A percentile compares a stretch with the other conserved stretches of the same genome.
phyloP scores from a whole-genome alignment of 2,113 vertebrate genomes.

The Paraplagusia blochii region DNA sequence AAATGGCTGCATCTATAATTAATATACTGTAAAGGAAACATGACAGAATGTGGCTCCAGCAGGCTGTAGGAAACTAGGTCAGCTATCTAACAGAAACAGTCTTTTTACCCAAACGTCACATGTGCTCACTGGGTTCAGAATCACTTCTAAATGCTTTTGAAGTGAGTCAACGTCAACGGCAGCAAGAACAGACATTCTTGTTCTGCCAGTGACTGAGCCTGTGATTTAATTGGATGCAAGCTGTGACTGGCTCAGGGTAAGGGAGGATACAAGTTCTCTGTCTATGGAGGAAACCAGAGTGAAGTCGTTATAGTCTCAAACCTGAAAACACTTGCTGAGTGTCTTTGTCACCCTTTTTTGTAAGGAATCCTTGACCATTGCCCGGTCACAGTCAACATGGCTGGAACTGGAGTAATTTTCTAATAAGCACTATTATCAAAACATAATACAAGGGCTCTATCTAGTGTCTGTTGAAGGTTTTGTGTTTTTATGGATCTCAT shows the following conservation, averaged over 20 bases:
- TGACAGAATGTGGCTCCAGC: slow-evolving; percentile 19
- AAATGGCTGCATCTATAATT: slow-evolving; percentile 18
- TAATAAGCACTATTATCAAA: no score
- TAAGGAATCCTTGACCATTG: no score
- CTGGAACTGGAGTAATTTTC: no score
- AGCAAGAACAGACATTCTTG: slow-evolving; percentile 38
- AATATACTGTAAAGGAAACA: slow-evolving; percentile 46
- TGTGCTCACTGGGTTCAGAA: slow-evolving; percentile 11
- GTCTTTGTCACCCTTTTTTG: no score
- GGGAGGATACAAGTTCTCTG: slow-evolving; percentile 1
- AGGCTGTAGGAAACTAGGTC: slow-evolving; percentile 52
- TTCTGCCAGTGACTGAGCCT: slow-evolving; percentile 9
- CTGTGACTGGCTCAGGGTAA: slow-evolving; percentile 47
- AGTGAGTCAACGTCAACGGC: slow-evolving; percentile 11
- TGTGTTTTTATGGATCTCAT: no score
- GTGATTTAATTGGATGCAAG: slow-evolving; percentile 33
- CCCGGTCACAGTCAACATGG: no score
- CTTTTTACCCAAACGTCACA: slow-evolving; percentile 26
- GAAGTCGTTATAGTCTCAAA: not conserved
- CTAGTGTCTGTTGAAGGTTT: no score
- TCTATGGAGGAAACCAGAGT: slow-evolving; percentile 20
- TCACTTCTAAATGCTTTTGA: slow-evolving; percentile 32
- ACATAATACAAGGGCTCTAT: no score
- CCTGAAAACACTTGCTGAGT: no score
- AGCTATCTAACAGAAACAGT: slow-evolving; percentile 48